These are phyloP conservation scores for Conopomorpha cramerella DNA, from an alignment of 1,140 invertebrate species.

Conservation along the genomic window DNA sequence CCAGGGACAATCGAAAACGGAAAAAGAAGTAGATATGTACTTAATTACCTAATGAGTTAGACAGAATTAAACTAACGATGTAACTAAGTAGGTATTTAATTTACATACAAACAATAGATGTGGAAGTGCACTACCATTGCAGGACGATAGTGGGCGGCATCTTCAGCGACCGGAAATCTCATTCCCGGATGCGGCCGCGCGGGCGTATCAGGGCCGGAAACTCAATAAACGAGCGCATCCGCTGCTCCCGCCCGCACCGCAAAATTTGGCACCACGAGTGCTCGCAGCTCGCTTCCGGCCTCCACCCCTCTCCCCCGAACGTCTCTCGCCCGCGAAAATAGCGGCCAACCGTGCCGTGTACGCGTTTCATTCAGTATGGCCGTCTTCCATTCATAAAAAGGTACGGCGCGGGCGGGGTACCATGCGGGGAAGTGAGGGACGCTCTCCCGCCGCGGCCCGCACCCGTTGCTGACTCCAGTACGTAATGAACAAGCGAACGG, in stretches of 20 bases:
- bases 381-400: constrained; percentile 80
- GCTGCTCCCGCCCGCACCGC: constrained; percentile 52
- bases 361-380: constrained; percentile 73
- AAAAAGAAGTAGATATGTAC: too few relatives aligned
- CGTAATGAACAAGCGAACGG: constrained; percentile 65
- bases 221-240: constrained; percentile 65
- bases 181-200: constrained; percentile 55
- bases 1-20: too few relatives aligned
- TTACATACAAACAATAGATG: too few relatives aligned
- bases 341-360: constrained; percentile 57
- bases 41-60: too few relatives aligned
- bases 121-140: constrained; percentile 12
- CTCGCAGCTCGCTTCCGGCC: constrained; percentile 51
- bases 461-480: constrained; percentile 53
- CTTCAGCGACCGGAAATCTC: constrained; percentile 50
- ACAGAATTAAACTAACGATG: too few relatives aligned
- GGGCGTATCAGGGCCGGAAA: constrained; percentile 64
- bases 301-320: constrained; percentile 30
- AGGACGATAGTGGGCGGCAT: constrained; percentile 47
- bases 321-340: constrained; percentile 51
- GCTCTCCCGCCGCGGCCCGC: constrained; percentile 58
- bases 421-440: constrained; percentile 31
- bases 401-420: constrained; percentile 49
- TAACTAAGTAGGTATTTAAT: too few relatives aligned
- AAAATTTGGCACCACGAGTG: constrained; percentile 56